Evolutionary conservation across 2,113 vertebrate genomes (phyloP).

Genomic region (Cervus canadensis): DNA sequence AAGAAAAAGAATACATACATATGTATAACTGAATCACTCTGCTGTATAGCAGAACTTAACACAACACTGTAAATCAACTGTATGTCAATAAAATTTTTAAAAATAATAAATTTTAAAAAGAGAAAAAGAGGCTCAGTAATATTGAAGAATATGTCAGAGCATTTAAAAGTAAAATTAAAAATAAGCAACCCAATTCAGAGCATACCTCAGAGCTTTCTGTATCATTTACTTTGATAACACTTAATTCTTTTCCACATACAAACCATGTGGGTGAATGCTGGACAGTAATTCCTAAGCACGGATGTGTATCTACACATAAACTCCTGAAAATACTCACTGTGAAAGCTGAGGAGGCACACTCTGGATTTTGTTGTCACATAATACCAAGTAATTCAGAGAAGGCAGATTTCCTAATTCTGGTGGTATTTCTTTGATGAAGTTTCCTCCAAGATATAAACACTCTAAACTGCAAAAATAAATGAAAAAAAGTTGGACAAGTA

Average conservation of each 20-base stretch:
- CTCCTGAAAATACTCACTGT: constrained; percentile 85
- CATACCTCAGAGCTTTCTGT: neutral
- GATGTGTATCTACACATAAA: neutral
- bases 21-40: neutral
- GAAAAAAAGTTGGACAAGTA: constrained; percentile 21
- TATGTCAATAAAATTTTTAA: neutral
- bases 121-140: neutral
- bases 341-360: constrained; percentile 96
- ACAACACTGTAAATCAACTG: neutral
- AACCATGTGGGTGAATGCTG: neutral
- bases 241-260: neutral
- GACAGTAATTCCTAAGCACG: neutral
- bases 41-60: neutral
- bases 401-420: constrained; percentile 94
- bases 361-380: constrained; percentile 99
- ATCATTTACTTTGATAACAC: neutral
- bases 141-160: neutral
- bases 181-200: constrained; percentile 3
- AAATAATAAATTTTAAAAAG: neutral
- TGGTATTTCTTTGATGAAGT: constrained; percentile 95
- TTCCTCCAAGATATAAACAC: constrained; percentile 96
- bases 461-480: constrained; percentile 88
- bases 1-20: neutral
- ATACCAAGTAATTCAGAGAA: constrained; percentile 91
- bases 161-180: constrained; percentile 39